Evolutionary conservation across 2,888 invertebrate genomes (phyloP).

Genomic region (Antitype chi): DNA sequence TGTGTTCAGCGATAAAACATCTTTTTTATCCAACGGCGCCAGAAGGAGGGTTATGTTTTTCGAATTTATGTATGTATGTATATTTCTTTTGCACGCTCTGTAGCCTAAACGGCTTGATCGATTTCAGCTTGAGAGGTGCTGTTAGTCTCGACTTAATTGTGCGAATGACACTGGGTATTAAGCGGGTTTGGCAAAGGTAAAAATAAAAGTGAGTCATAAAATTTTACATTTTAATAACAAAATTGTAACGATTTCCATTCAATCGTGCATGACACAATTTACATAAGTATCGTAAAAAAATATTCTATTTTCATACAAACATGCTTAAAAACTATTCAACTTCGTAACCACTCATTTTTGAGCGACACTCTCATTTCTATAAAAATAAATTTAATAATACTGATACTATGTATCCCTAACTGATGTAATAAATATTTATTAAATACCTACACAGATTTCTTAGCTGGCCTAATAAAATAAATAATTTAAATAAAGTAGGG

Average conservation of each 20-base stretch:
- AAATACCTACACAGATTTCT: neutral
- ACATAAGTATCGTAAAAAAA: neutral
- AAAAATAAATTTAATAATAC: constrained; percentile 33
- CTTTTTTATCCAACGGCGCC: too few relatives aligned
- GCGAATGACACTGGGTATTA: too few relatives aligned
- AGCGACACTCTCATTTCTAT: neutral
- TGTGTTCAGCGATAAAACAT: too few relatives aligned
- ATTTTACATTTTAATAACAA: constrained; percentile 33
- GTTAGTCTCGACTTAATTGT: too few relatives aligned
- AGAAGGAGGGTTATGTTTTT: too few relatives aligned
- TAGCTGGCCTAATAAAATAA: neutral
- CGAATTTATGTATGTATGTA: too few relatives aligned
- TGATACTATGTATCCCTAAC: constrained; percentile 29
- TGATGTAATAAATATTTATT: constrained; percentile 32
- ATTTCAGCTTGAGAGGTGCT: too few relatives aligned
- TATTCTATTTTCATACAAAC: neutral
- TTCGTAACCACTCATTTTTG: neutral
- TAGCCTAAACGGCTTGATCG: too few relatives aligned
- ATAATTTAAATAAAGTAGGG: neutral
- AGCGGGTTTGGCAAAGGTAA: too few relatives aligned
- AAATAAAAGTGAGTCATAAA: constrained; percentile 12
- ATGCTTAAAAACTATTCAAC: neutral
- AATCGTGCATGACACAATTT: neutral
- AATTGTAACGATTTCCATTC: neutral
- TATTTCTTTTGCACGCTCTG: too few relatives aligned